phyloP scores from a whole-genome alignment of 1,140 invertebrate species.

The Nymphalis io region DNA sequence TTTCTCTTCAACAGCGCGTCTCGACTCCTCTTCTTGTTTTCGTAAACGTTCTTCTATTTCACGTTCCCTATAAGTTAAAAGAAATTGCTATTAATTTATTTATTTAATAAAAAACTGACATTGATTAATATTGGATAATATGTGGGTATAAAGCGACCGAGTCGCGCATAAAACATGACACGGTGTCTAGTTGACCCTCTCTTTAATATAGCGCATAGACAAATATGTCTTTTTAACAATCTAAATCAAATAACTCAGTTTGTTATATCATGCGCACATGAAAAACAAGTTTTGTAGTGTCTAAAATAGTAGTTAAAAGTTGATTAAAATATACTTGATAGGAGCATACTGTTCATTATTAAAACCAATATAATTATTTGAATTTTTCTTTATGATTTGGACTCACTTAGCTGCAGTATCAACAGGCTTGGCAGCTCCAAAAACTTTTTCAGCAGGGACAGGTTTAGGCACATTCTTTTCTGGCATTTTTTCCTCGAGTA shows the following conservation, averaged over 20 bases:
- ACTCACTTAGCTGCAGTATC: constrained; percentile 89
- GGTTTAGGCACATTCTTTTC: constrained; percentile 70
- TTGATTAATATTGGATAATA: constrained; percentile 10
- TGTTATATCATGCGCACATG: constrained; percentile 49
- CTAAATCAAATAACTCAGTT: constrained; percentile 38
- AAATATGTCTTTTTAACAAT: constrained; percentile 31
- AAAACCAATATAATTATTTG: background rate
- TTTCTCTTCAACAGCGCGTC: constrained; percentile 68
- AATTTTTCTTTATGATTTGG: background rate
- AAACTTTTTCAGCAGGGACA: constrained; percentile 86
- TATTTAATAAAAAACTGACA: background rate
- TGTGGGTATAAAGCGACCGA: constrained; percentile 73
- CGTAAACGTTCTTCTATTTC: constrained; percentile 78
- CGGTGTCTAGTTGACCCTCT: constrained; percentile 65
- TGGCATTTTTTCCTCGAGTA: constrained; percentile 42
- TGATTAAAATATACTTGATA: too few relatives aligned
- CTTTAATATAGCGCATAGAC: constrained; percentile 56
- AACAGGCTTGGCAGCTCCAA: constrained; percentile 95
- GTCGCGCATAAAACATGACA: constrained; percentile 41
- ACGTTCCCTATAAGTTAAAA: constrained; percentile 61
- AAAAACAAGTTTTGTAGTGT: too few relatives aligned
- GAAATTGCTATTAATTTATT: constrained; percentile 1
- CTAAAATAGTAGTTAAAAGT: too few relatives aligned
- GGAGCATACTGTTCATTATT: background rate
- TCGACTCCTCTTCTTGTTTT: constrained; percentile 74